Base-by-base conservation (phyloP, 2,797 vertebrate genomes). In the Silurus aristotelis region DNA sequence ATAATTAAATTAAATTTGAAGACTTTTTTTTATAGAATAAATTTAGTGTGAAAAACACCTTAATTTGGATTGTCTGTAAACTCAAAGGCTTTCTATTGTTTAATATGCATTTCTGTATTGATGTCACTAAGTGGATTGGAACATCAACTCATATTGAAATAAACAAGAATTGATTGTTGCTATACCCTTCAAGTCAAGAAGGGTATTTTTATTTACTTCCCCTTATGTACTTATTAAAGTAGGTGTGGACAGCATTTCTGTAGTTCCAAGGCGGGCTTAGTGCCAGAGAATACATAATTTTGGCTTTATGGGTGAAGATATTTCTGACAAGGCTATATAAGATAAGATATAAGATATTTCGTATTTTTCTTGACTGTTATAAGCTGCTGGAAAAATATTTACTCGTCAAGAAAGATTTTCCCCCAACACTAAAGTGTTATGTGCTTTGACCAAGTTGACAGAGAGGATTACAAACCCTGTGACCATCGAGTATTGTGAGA, bases 401-500 rank as follows among this genome's bases (percentile, higher is more conserved):
- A 56, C n/a, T 82, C 9, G 1, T 61, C 14, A 43, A 78, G 19
- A 14, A 20, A n/a, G n/a, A n/a, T n/a, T n/a, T n/a, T n/a, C n/a
- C n/a, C n/a, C n/a, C n/a, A n/a, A n/a, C n/a, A n/a, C n/a, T n/a
- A n/a, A n/a, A n/a, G n/a, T n/a, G n/a, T n/a, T n/a, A n/a, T n/a
- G n/a, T n/a, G n/a, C n/a, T n/a, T n/a, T n/a, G n/a, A n/a, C n/a
- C n/a, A n/a, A n/a, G n/a, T n/a, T 43, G 14, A 58, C 78, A 48
- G 17, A 72, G 38, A 68, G 38, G 81, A 85, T 84, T 82, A 84
- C 8, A 22, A 27, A 43, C 20, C 71, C 46, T 78, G 84, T 85
- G 85, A 85, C 79, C 48, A 71, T n/a, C 25, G 60, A 75, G 68
- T 58, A 85, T 61, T 55, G 27, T 61, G n/a, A 70, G 8, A 46